Evolutionary conservation across 1,140 invertebrate species (phyloP).

Genomic region (Conus ventricosus): DNA sequence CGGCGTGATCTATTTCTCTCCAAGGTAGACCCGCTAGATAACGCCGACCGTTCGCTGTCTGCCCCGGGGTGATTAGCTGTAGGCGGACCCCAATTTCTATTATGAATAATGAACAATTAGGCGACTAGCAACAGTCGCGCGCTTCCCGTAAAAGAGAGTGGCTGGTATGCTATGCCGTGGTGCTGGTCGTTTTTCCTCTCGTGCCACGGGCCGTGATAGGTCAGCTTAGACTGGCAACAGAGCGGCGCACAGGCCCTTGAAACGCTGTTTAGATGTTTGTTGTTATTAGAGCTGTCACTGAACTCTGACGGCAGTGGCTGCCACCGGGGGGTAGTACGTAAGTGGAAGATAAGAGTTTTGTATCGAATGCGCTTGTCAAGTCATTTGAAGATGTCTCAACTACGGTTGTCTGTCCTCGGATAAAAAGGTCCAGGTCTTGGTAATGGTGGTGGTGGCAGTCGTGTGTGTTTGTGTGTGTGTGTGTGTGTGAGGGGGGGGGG

Average conservation of each 20-base stretch:
- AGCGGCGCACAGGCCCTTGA: neutral
- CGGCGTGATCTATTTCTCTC: slow-evolving; percentile 29
- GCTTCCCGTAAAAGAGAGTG: neutral
- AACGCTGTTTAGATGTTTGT: neutral
- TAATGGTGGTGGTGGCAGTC: too few species aligned
- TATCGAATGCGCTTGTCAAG: too few species aligned
- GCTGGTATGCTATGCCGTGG: neutral
- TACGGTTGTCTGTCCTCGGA: too few species aligned
- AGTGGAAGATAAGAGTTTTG: too few species aligned
- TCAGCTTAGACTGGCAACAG: neutral
- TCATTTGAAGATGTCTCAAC: too few species aligned
- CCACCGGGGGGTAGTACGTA: too few species aligned
- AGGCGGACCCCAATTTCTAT: slow-evolving; percentile 29
- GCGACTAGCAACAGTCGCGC: slow-evolving; percentile 3
- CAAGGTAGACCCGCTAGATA: slow-evolving; percentile 4
- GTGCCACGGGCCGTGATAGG: neutral
- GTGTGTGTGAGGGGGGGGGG: too few species aligned
- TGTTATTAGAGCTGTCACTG: too few species aligned
- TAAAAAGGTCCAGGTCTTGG: too few species aligned
- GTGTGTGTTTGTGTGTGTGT: too few species aligned
- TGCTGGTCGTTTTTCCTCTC: neutral
- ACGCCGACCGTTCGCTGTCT: neutral
- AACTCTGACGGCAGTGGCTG: neutral
- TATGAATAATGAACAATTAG: slow-evolving; percentile 36
- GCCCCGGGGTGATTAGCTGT: neutral